Evolutionary conservation across 2,888 invertebrate genomes (phyloP).

Genomic region (Hypolimnas misippus): DNA sequence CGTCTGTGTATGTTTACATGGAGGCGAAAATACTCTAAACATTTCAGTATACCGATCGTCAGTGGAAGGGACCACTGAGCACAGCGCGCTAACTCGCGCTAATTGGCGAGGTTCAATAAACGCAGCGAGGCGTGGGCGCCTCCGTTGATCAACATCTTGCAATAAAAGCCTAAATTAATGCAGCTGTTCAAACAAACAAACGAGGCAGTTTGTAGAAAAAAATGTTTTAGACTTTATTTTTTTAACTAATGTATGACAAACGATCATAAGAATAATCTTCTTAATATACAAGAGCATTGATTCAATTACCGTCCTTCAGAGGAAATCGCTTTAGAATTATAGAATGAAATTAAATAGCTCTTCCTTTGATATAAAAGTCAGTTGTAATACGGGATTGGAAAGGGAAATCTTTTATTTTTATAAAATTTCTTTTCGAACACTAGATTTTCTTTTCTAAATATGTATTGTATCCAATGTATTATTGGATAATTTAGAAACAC

Average conservation of each 20-base stretch:
- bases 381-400: not conserved
- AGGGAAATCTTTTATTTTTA: not conserved
- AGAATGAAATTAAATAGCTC: not conserved
- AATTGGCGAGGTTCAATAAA: conserved; percentile 29
- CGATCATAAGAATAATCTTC: not conserved
- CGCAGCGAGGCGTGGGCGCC: conserved; percentile 20
- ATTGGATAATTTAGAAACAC: not conserved
- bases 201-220: not conserved
- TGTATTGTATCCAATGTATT: not conserved
- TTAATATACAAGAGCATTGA: not conserved
- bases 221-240: not conserved
- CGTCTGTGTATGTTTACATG: not conserved
- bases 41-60: not conserved
- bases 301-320: not conserved
- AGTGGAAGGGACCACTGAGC: conserved; percentile 6
- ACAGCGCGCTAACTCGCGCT: conserved; percentile 24
- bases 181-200: conserved; percentile 17
- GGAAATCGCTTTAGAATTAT: not conserved
- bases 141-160: conserved; percentile 14
- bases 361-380: not conserved
- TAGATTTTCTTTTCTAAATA: not conserved
- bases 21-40: not conserved
- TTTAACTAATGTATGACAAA: not conserved
- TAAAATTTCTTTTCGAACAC: not conserved
- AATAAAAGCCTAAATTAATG: conserved; percentile 24